Evolutionary conservation across 2,113 vertebrate species (phyloP).

Genomic region (Coptodon bakossiorum): DNA sequence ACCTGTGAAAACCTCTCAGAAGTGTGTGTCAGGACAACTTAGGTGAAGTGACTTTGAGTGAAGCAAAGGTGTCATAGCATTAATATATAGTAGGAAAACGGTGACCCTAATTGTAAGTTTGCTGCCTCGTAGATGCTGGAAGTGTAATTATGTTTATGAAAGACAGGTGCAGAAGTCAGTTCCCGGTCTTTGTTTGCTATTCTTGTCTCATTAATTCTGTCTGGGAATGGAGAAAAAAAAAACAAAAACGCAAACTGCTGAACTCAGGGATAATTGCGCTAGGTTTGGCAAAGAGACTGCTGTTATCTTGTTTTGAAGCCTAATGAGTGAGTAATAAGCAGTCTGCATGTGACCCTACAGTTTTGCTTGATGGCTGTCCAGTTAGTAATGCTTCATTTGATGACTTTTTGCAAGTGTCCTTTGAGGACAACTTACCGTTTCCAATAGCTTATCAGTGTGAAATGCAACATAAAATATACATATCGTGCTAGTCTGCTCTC

Average conservation of each 20-base stretch:
- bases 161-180: conserved; percentile 9
- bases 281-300: not conserved
- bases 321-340: conserved; percentile 2
- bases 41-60: not conserved
- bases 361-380: not conserved
- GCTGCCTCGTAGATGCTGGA: not conserved
- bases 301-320: conserved; percentile 7
- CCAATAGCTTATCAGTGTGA: conserved; percentile 13
- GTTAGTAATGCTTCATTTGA: conserved; percentile 28
- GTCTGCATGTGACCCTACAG: not conserved
- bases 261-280: conserved; percentile 4
- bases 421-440: conserved; percentile 14
- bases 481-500: conserved; percentile 24
- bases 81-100: not conserved
- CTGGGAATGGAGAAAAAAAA: not conserved
- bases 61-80: not conserved
- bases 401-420: conserved; percentile 1
- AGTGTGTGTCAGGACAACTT: not conserved
- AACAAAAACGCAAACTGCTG: not conserved
- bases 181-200: not conserved
- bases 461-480: conserved; percentile 44
- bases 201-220: conserved; percentile 10
- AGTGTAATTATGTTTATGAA: conserved; percentile 17
- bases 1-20: not conserved
- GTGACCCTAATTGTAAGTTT: conserved; percentile 9